Evolutionary conservation across 2,888 invertebrate species (phyloP).

Genomic region (Hypsopygia costalis): DNA sequence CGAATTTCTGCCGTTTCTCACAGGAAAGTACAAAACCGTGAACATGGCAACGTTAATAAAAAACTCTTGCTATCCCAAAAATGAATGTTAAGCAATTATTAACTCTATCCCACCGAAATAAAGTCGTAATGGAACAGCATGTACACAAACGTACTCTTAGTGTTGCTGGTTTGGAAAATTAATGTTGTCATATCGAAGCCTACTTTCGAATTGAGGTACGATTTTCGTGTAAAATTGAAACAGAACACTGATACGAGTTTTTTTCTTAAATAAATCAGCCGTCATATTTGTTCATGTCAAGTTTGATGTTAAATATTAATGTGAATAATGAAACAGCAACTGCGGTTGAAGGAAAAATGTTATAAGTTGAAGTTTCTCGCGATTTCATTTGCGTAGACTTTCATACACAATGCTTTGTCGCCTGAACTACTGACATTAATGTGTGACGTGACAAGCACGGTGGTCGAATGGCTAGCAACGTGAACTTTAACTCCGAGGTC

Average conservation of each 20-base stretch:
- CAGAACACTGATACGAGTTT: constrained; percentile 21
- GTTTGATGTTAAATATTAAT: background rate
- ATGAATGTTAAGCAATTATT: constrained; percentile 15
- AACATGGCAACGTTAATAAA: constrained; percentile 26
- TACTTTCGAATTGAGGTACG: constrained; percentile 36
- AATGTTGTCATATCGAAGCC: constrained; percentile 43
- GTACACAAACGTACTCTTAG: background rate
- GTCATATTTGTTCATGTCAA: constrained; percentile 14
- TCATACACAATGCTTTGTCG: too few relatives aligned
- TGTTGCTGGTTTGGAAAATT: constrained; percentile 39
- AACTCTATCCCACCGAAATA: constrained; percentile 19
- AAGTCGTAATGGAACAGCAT: background rate
- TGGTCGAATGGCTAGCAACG: too few relatives aligned
- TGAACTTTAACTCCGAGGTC: too few relatives aligned
- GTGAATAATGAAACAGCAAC: background rate
- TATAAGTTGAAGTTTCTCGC: too few relatives aligned
- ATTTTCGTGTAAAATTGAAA: constrained; percentile 33
- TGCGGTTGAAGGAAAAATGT: background rate
- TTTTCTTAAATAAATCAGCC: constrained; percentile 26
- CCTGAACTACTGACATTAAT: too few relatives aligned
- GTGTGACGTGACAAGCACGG: too few relatives aligned
- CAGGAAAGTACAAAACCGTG: constrained; percentile 34
- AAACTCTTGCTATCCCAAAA: constrained; percentile 16
- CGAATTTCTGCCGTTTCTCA: constrained; percentile 44
- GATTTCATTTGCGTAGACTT: too few relatives aligned